Conservation (phyloP, 2,888 invertebrate genomes). For the Griposia aprilina region DNA sequence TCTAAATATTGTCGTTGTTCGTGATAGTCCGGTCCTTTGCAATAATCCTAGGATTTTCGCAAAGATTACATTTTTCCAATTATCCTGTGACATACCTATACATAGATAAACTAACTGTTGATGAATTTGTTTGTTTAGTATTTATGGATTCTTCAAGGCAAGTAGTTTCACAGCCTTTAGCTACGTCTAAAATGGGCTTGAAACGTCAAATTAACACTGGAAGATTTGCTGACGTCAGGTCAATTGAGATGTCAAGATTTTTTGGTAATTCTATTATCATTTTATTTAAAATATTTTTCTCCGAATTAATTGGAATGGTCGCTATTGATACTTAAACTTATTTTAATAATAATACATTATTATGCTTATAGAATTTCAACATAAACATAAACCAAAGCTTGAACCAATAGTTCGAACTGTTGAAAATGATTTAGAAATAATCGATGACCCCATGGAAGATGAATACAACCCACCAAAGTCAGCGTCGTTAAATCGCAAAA, state of each 20-base stretch:
- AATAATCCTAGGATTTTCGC: background rate
- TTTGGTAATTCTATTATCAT: conserved; percentile 68
- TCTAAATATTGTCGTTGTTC: background rate
- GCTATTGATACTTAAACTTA: background rate
- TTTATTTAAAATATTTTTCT: background rate
- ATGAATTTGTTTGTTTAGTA: conserved; percentile 69
- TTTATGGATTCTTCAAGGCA: conserved; percentile 86
- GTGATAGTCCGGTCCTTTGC: background rate
- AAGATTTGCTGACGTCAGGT: conserved; percentile 77
- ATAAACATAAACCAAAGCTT: conserved; percentile 64
- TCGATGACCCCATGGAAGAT: conserved; percentile 85
- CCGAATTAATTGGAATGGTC: background rate
- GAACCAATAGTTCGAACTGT: conserved; percentile 87
- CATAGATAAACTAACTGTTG: background rate
- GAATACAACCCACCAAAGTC: conserved; percentile 74
- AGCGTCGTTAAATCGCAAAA: conserved; percentile 77
- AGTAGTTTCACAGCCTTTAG: conserved; percentile 83
- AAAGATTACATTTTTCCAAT: background rate
- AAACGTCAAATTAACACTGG: conserved; percentile 72
- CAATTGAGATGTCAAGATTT: conserved; percentile 73
- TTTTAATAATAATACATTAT: conserved; percentile 1
- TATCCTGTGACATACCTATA: background rate
- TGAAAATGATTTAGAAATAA: conserved; percentile 86
- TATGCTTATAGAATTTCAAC: conserved; percentile 42
- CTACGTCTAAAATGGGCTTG: conserved; percentile 57